Evolutionary conservation across 2,888 invertebrate species (phyloP).

Genomic region (Eupithecia tripunctaria): DNA sequence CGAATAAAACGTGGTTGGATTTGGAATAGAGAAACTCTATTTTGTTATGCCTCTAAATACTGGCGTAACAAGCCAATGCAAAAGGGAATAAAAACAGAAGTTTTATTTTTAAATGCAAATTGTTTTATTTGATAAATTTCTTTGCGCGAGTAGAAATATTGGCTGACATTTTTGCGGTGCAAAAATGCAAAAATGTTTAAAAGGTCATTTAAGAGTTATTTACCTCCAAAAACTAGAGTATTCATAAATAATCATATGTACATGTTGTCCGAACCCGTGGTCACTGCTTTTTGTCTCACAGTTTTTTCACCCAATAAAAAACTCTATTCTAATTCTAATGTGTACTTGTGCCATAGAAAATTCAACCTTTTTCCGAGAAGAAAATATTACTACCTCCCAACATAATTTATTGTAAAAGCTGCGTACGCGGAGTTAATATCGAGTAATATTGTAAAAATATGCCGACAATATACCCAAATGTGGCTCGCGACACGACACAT

Average conservation of each 20-base stretch:
- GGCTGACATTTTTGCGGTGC: background rate
- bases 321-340: background rate
- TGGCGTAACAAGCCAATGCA: constrained; percentile 29
- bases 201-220: too few relatives aligned
- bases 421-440: constrained; percentile 36
- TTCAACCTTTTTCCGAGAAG: background rate
- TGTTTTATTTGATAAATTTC: constrained; percentile 23
- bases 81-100: constrained; percentile 29
- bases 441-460: constrained; percentile 42
- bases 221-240: background rate
- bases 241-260: background rate
- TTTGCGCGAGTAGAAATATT: background rate
- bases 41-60: constrained; percentile 33
- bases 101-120: constrained; percentile 25
- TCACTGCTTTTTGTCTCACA: background rate
- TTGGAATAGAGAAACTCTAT: constrained; percentile 39
- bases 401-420: constrained; percentile 23
- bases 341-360: background rate
- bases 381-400: background rate
- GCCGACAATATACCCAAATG: constrained; percentile 39
- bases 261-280: background rate
- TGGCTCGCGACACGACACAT: constrained; percentile 42
- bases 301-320: background rate
- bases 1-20: constrained; percentile 13
- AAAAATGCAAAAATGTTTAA: background rate